These are phyloP conservation scores for Pteria penguin DNA, from an alignment of 2,888 invertebrate species.

Conservation along the genomic window DNA sequence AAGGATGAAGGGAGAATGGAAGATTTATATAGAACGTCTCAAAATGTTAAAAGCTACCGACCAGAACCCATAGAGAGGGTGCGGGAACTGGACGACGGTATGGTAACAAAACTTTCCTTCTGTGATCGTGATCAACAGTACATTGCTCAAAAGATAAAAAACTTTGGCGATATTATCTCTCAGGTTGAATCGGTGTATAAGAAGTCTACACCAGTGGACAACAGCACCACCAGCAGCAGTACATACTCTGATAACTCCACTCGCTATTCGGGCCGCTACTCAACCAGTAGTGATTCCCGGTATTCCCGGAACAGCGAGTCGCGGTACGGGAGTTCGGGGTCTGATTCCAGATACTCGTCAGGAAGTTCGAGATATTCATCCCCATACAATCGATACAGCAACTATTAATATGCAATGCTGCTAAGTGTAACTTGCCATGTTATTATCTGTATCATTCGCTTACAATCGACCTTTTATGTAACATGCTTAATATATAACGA, in stretches of 20 bases:
- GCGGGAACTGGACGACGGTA: slow-evolving; percentile 59
- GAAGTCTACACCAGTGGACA: not conserved
- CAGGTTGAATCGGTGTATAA: slow-evolving; percentile 60
- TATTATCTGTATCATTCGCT: too few relatives aligned
- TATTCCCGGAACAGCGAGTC: not conserved
- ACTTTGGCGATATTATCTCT: slow-evolving; percentile 65
- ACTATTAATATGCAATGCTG: too few relatives aligned
- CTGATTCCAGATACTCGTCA: not conserved
- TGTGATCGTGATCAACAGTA: slow-evolving; percentile 58
- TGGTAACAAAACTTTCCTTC: slow-evolving; percentile 60
- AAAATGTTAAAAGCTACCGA: slow-evolving; percentile 58
- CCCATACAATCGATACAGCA: slow-evolving; percentile 5
- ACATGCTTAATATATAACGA: too few relatives aligned
- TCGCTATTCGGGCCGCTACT: not conserved
- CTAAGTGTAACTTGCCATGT: too few relatives aligned
- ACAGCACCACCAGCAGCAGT: not conserved
- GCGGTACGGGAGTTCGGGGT: not conserved
- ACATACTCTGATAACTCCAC: not conserved
- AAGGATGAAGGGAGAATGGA: slow-evolving; percentile 61
- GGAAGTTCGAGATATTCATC: slow-evolving; percentile 4
- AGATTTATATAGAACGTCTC: slow-evolving; percentile 64
- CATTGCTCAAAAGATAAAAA: slow-evolving; percentile 58
- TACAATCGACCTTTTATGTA: too few relatives aligned
- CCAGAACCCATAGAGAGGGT: slow-evolving; percentile 58
- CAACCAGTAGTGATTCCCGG: not conserved